A percentile compares a stretch with the other conserved stretches of the same genome.
These are phyloP conservation scores for Perognathus longimembris DNA, from an alignment of 2,113 vertebrate species.

Conservation along the genomic window DNA sequence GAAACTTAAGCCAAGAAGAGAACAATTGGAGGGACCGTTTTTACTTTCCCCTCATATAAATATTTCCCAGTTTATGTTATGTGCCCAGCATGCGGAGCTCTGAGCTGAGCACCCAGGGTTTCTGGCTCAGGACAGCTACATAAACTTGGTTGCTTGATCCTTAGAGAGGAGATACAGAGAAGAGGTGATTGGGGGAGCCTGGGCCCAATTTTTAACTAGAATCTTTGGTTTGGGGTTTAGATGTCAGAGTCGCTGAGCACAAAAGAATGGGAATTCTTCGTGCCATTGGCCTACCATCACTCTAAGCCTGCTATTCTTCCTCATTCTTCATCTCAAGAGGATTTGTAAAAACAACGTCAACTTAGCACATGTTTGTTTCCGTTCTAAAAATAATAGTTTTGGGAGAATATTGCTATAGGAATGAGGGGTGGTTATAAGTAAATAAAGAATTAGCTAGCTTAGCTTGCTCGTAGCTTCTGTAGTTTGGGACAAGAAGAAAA, in stretches of 20 bases:
- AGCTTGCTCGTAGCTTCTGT: not conserved
- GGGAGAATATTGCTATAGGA: not conserved
- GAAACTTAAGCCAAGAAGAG: not conserved
- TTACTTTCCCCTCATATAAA: slow-evolving; percentile 12
- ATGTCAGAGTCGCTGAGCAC: not conserved
- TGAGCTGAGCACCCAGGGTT: not conserved
- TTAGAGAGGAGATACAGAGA: not conserved
- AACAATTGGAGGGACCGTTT: not conserved
- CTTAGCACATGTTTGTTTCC: not conserved
- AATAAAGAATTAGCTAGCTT: not conserved
- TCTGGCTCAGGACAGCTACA: not conserved
- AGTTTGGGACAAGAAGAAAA: slow-evolving; percentile 11
- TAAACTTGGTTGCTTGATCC: not conserved
- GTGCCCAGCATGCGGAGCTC: not conserved
- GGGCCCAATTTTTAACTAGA: not conserved
- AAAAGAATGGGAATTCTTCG: slow-evolving; percentile 4
- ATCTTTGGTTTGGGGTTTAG: slow-evolving; percentile 13
- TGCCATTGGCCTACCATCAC: not conserved
- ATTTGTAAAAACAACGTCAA: not conserved
- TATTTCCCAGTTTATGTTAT: not conserved
- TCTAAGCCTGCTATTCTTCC: not conserved
- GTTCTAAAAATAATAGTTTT: slow-evolving; percentile 33
- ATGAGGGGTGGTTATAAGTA: not conserved
- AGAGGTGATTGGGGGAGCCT: not conserved
- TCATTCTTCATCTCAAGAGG: not conserved